Conservation (phyloP, 2,113 vertebrate genomes). For the Lichenostomus cassidix region DNA sequence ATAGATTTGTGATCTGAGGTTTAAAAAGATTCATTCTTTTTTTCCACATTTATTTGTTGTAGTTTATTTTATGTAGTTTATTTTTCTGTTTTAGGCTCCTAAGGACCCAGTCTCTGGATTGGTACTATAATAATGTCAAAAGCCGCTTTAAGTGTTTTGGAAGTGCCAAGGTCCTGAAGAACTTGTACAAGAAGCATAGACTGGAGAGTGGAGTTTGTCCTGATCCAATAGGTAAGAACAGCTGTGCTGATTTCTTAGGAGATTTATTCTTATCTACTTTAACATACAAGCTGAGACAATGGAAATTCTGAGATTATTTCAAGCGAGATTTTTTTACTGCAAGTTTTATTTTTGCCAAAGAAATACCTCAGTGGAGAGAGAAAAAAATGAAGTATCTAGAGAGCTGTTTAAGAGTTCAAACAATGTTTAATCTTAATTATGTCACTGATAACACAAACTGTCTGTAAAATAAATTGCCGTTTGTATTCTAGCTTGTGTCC, state of each 20-base stretch:
- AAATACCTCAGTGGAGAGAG: neutral
- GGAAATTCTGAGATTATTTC: neutral
- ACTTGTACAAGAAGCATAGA: constrained; percentile 90
- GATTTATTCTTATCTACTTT: neutral
- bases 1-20: neutral
- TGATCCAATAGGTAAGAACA: constrained; percentile 81
- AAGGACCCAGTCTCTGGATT: constrained; percentile 91
- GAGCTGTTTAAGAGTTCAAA: neutral
- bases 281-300: neutral
- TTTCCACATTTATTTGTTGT: neutral
- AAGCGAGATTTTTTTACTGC: neutral
- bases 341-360: neutral
- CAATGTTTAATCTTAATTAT: neutral
- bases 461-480: neutral
- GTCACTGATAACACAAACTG: neutral
- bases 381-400: neutral
- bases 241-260: neutral
- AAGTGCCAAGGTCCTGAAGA: constrained; percentile 96
- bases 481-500: neutral
- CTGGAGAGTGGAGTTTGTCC: constrained; percentile 83
- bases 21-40: neutral
- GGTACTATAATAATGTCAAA: constrained; percentile 98
- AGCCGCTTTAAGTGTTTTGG: constrained; percentile 96
- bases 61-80: neutral
- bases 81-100: constrained; percentile 79